A percentile compares a stretch with the other conserved stretches of the same genome.
Conservation (phyloP, 2,113 vertebrate species). For the Edolisoma coerulescens region DNA sequence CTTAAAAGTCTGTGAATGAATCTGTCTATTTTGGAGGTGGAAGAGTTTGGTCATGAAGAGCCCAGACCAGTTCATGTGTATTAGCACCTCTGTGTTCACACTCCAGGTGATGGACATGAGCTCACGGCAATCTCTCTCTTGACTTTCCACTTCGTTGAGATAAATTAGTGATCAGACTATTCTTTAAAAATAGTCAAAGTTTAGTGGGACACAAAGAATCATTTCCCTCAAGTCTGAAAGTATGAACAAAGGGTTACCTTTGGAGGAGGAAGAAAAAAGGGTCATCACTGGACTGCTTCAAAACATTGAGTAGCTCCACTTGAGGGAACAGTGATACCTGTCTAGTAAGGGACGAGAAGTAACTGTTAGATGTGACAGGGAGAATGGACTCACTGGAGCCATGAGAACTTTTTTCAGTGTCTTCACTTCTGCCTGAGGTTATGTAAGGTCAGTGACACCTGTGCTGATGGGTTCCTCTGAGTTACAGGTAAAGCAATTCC, state of each 20-base stretch:
- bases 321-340: background rate
- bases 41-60: background rate
- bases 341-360: background rate
- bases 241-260: background rate
- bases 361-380: background rate
- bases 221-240: background rate
- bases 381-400: background rate
- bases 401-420: background rate
- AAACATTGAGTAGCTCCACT: background rate
- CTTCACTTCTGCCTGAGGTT: background rate
- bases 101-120: background rate
- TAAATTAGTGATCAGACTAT: background rate
- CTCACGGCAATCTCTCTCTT: background rate
- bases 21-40: background rate
- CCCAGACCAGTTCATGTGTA: background rate
- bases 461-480: background rate
- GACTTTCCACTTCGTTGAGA: background rate
- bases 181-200: background rate
- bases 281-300: background rate
- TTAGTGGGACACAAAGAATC: background rate
- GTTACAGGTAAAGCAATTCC: background rate
- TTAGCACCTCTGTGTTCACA: background rate
- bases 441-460: background rate
- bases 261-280: background rate
- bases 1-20: background rate